These are phyloP conservation scores for Molothrus aeneus DNA, from an alignment of 2,797 vertebrate genomes.

Conservation along the genomic window DNA sequence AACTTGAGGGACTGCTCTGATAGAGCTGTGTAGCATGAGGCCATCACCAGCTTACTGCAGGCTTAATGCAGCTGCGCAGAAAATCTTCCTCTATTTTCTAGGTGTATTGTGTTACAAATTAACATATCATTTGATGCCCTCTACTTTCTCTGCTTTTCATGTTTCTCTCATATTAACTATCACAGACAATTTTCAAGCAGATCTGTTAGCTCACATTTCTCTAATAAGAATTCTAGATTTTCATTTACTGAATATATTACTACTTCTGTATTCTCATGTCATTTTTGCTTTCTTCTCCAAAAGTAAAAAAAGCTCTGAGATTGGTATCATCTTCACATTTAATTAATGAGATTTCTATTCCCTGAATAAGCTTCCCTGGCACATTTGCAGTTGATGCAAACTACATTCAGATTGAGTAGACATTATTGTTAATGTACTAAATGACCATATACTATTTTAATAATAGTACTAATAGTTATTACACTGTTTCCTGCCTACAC, in stretches of 20 bases:
- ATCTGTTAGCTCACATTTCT: neutral
- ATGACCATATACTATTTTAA: neutral
- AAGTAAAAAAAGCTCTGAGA: neutral
- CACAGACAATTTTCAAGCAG: neutral
- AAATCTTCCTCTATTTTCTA: neutral
- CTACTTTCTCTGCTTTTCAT: neutral
- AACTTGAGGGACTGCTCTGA: neutral
- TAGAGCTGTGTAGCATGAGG: neutral
- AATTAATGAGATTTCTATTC: neutral
- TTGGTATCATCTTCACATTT: neutral
- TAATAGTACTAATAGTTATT: neutral
- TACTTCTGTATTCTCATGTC: neutral
- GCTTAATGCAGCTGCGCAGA: neutral
- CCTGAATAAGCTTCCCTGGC: neutral
- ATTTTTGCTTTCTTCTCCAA: neutral
- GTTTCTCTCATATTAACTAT: neutral
- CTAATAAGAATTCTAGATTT: neutral
- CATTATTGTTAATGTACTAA: neutral
- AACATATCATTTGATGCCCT: neutral
- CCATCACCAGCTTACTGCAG: neutral
- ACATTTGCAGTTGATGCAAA: neutral
- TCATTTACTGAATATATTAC: neutral
- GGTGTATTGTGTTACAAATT: neutral
- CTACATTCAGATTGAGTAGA: neutral
- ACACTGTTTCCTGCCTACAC: neutral